Conservation (phyloP, 2,113 vertebrate genomes). For the Rutilus rutilus region DNA sequence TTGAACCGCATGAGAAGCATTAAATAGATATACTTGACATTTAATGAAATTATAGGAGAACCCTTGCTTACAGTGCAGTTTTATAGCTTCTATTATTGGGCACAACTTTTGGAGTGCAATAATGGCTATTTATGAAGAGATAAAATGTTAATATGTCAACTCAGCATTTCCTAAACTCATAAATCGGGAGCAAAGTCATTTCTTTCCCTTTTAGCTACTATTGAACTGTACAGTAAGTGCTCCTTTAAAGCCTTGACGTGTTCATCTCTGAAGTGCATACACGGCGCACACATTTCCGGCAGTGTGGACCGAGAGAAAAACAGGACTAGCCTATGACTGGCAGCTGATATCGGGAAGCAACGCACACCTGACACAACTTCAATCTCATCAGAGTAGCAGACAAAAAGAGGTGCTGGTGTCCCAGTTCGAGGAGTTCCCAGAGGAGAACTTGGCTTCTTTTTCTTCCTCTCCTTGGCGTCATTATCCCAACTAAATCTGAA, state of each 20-base stretch:
- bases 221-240: background rate
- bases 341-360: background rate
- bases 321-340: background rate
- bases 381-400: background rate
- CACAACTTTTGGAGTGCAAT: background rate
- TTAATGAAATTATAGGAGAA: background rate
- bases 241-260: background rate
- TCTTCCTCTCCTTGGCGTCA: slow-evolving; percentile 18
- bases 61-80: background rate
- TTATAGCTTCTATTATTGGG: background rate
- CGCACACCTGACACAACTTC: slow-evolving; percentile 6
- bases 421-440: slow-evolving; percentile 23
- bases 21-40: background rate
- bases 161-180: slow-evolving; percentile 5
- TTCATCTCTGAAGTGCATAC: background rate
- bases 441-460: background rate
- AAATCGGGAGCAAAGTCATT: background rate
- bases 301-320: background rate
- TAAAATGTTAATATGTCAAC: background rate
- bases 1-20: background rate
- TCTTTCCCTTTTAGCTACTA: background rate
- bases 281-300: background rate
- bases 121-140: background rate
- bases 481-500: slow-evolving; percentile 32
- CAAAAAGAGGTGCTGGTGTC: background rate